Evolutionary conservation across 2,888 invertebrate genomes (phyloP).

Genomic region (Eumerus sabulonum): DNA sequence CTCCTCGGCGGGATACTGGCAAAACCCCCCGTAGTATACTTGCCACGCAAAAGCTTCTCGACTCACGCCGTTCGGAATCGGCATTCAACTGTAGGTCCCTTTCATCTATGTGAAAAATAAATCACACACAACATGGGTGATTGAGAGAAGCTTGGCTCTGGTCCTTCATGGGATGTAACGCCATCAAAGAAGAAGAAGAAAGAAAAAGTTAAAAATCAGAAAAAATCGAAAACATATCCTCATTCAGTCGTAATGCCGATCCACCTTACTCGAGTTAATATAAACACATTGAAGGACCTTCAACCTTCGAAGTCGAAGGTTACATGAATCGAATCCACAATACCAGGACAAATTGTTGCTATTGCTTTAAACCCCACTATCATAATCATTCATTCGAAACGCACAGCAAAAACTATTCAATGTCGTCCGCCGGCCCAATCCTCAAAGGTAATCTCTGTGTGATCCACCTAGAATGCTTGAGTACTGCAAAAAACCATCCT

Average conservation of each 20-base stretch:
- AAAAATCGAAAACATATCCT: background rate
- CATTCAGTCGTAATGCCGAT: background rate
- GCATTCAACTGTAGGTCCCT: too few species aligned
- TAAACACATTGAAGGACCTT: too few species aligned
- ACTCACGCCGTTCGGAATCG: too few species aligned
- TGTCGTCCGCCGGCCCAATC: slow-evolving; percentile 15
- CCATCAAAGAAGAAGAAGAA: too few species aligned
- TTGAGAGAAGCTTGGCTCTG: too few species aligned
- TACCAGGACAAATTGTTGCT: slow-evolving; percentile 46
- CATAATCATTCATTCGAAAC: slow-evolving; percentile 47
- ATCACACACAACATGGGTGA: too few species aligned
- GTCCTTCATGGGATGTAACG: too few species aligned
- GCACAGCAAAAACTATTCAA: slow-evolving; percentile 37
- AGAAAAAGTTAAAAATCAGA: background rate
- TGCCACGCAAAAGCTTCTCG: too few species aligned
- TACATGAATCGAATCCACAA: slow-evolving; percentile 18
- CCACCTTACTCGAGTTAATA: too few species aligned
- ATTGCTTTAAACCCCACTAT: slow-evolving; percentile 46
- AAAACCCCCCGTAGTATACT: too few species aligned
- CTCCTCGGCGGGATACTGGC: too few species aligned
- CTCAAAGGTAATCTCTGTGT: slow-evolving; percentile 57
- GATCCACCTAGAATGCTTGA: slow-evolving; percentile 60
- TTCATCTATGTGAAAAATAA: too few species aligned
- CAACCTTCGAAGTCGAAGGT: background rate
- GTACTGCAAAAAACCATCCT: slow-evolving; percentile 49